Evolutionary conservation across 1,140 invertebrate species (phyloP).

Genomic region (Danaus melanippus): DNA sequence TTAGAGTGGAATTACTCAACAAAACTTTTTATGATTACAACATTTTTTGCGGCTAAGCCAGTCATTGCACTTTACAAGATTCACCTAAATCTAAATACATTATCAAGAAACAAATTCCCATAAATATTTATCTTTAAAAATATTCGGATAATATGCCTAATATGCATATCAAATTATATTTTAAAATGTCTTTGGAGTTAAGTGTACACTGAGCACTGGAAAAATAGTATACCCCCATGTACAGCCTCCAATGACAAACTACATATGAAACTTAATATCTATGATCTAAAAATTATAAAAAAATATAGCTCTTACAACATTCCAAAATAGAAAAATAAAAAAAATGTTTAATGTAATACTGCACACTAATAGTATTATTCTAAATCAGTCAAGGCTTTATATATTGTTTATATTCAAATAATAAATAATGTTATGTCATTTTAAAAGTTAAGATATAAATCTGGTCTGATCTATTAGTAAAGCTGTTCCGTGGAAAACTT

Average conservation of each 20-base stretch:
- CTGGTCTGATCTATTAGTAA: conserved; percentile 42
- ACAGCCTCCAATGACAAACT: conserved; percentile 38
- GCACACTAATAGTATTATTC: conserved; percentile 55
- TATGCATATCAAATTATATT: conserved; percentile 34
- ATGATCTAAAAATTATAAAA: conserved; percentile 58
- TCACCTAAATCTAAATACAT: conserved; percentile 37
- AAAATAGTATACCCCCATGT: conserved; percentile 39
- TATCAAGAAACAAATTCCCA: conserved; percentile 29
- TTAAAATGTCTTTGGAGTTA: conserved; percentile 46
- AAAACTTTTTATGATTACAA: conserved; percentile 44
- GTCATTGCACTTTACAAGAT: conserved; percentile 57
- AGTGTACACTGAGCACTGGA: conserved; percentile 41
- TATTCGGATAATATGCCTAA: conserved; percentile 37
- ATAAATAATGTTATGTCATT: conserved; percentile 45
- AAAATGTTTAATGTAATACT: conserved; percentile 64
- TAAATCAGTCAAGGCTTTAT: conserved; percentile 64
- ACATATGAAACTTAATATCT: conserved; percentile 38
- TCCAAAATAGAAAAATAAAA: conserved; percentile 64
- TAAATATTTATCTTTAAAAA: conserved; percentile 39
- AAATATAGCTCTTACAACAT: conserved; percentile 57
- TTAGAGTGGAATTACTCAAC: conserved; percentile 36
- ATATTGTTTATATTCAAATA: conserved; percentile 35
- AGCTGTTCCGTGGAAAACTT: conserved; percentile 42
- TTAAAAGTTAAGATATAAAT: conserved; percentile 33
- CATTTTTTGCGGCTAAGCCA: conserved; percentile 56